Evolutionary conservation across 1,140 invertebrate genomes (phyloP), one percentile per base, ranked within the genome.

Genomic region (Idris sp.): DNA sequence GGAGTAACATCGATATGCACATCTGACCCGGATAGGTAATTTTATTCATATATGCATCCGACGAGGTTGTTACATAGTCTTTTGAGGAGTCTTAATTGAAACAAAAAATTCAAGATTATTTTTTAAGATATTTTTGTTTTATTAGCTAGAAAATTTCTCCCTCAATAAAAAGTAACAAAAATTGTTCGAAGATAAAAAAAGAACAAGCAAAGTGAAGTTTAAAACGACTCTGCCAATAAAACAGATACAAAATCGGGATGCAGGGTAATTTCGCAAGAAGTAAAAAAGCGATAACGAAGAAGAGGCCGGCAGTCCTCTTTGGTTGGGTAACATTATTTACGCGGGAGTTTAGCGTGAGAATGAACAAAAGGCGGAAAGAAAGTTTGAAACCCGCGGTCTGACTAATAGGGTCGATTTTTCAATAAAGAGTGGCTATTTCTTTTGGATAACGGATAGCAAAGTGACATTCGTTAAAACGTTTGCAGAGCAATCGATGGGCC

Each of bases 371-470:
- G 67, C 67, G 67, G 54, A 25, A 59, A 59, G 36, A 71, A 62
- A 71, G 56, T 71, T 71, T 71, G 48, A 54, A 43, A 49, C 38
- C 40, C 46, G 48, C 26, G 41, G 13, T 18, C 11, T 46, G 19
- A 59, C 54, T 65, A 65, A 65, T 65, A 26, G 67, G 38, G 56
- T 71, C 67, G 67, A 71, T 71, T 71, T 62, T 62, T 71, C 67
- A 71, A 71, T 71, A 71, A 71, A 53, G 38, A 26, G 5, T 15
- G 30, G 19, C 54, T 35, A 53, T 46, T 61, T 53, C 56, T 54
- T 54, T 61, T 35, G 49, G 48, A 54, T 40, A 48, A 48, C 40
- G 9, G 67, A 62, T 54, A 62, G 40, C 10, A 40, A 62, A 71
- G 67, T 54, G 22, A 26, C 38, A 28, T 61, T 49, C 67, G 54